These are phyloP conservation scores for Cremastobaeus sp. DNA, from an alignment of 2,888 invertebrate genomes.

Conservation along the genomic window DNA sequence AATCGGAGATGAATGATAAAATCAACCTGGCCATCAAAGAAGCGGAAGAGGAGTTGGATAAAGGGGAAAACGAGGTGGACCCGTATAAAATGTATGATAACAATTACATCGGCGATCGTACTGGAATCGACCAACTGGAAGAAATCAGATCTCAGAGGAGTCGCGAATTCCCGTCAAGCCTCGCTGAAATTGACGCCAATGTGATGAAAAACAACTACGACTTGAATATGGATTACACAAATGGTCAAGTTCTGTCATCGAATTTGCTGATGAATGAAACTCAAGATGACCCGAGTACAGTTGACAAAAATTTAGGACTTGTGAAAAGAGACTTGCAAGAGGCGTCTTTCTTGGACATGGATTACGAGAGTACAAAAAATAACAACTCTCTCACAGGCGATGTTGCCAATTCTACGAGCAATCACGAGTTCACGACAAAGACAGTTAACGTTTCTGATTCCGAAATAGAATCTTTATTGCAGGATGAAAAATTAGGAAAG, in stretches of 20 bases:
- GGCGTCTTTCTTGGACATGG: conserved; percentile 13
- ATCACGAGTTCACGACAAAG: neutral
- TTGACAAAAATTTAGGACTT: conserved; percentile 45
- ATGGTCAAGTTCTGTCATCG: conserved; percentile 64
- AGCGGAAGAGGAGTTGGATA: conserved; percentile 38
- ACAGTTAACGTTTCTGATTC: neutral
- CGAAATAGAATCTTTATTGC: conserved; percentile 6
- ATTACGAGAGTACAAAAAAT: conserved; percentile 24
- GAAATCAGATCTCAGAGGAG: conserved; percentile 71
- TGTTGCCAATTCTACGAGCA: neutral
- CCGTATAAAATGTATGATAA: conserved; percentile 69
- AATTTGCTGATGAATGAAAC: too few relatives aligned
- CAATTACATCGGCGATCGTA: conserved; percentile 65
- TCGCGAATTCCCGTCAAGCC: conserved; percentile 38
- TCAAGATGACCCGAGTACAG: conserved; percentile 39
- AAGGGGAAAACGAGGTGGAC: conserved; percentile 18
- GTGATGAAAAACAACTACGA: conserved; percentile 64
- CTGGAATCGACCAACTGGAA: conserved; percentile 38
- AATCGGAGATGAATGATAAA: conserved; percentile 58
- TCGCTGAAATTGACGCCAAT: too few relatives aligned
- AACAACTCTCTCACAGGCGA: neutral
- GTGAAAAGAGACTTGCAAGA: conserved; percentile 36
- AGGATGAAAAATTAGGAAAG: conserved; percentile 63
- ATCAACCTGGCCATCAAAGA: conserved; percentile 52
- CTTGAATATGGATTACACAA: conserved; percentile 69